Evolutionary conservation across 1,140 invertebrate genomes (phyloP).

Genomic region (Tigriopus japonicus): DNA sequence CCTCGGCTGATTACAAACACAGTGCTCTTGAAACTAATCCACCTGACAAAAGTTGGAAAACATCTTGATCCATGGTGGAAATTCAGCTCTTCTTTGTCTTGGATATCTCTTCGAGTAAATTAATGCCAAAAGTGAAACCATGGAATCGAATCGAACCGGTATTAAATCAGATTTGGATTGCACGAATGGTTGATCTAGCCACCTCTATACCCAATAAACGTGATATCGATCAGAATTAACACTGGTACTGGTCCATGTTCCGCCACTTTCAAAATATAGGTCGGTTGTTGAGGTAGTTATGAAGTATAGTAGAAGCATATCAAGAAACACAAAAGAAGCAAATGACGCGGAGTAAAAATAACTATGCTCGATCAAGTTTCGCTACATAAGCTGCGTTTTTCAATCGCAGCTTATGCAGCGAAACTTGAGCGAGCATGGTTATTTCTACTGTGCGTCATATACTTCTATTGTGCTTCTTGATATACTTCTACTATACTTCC

Average conservation of each 20-base stretch:
- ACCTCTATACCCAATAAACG: conserved; percentile 60
- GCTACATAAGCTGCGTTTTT: no score
- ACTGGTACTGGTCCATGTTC: conserved; percentile 37
- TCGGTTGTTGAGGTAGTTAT: no score
- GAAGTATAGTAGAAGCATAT: no score
- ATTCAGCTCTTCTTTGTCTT: conserved; percentile 47
- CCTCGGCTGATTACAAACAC: background rate
- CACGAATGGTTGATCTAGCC: conserved; percentile 84
- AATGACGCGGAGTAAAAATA: no score
- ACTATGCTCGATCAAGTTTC: no score
- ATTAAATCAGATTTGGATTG: conserved; percentile 55
- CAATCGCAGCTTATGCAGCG: no score
- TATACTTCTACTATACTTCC: no score
- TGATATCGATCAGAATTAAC: conserved; percentile 57
- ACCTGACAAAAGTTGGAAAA: no score
- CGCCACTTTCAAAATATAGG: conserved; percentile 58
- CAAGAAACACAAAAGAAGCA: no score
- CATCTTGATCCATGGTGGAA: conserved; percentile 44
- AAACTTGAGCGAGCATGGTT: no score
- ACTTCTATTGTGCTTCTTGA: no score
- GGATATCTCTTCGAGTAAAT: conserved; percentile 50
- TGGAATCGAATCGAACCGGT: conserved; percentile 47
- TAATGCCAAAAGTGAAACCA: conserved; percentile 54
- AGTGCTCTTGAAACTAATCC: background rate
- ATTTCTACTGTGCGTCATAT: no score